Evolutionary conservation across 2,797 vertebrate genomes (phyloP).

Genomic region (Myotis pilosus): DNA sequence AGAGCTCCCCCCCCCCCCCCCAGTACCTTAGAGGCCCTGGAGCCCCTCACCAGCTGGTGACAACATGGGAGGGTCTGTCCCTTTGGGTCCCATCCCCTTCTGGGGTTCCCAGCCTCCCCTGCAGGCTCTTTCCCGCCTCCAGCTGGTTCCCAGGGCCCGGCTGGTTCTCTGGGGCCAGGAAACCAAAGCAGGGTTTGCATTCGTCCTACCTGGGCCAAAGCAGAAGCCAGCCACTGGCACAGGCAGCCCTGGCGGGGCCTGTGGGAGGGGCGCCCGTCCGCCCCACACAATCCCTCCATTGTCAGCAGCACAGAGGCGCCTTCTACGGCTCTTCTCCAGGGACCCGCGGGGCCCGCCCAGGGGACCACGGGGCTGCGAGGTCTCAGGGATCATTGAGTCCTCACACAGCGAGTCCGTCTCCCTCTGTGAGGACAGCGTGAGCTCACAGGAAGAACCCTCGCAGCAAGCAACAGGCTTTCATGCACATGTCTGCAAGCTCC

Average conservation of each 20-base stretch:
- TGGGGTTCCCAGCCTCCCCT: background rate
- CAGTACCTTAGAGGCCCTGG: background rate
- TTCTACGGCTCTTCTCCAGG: background rate
- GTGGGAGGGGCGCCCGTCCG: background rate
- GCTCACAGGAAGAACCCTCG: background rate
- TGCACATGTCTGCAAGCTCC: background rate
- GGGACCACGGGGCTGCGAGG: background rate
- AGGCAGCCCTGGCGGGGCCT: background rate
- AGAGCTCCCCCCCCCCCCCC: background rate
- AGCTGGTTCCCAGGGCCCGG: background rate
- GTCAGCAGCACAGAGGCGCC: background rate
- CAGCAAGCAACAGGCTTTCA: background rate
- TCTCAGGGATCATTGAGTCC: background rate
- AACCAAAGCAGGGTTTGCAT: background rate
- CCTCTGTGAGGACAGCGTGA: background rate
- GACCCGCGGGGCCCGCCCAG: background rate
- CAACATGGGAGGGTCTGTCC: background rate
- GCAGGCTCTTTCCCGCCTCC: background rate
- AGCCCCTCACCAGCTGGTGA: background rate
- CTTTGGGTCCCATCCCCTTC: background rate
- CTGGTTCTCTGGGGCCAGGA: background rate
- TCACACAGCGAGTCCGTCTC: background rate
- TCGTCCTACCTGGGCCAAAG: background rate
- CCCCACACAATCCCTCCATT: background rate
- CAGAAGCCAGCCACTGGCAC: background rate